Evolutionary conservation across 2,797 vertebrate genomes (phyloP).

Genomic region (Oreochromis mossambicus): DNA sequence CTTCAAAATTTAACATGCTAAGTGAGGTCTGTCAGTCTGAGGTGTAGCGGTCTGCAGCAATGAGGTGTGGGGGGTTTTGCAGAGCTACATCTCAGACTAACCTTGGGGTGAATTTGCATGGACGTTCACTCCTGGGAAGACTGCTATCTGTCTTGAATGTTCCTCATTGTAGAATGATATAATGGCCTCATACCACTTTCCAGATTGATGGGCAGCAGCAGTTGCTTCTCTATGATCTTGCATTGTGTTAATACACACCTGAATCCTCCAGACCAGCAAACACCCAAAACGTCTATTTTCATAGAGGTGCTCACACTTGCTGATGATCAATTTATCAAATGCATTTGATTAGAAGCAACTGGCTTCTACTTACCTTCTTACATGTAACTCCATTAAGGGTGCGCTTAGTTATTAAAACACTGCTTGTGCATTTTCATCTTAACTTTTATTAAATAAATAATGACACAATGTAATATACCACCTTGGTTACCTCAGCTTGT

Average conservation of each 20-base stretch:
- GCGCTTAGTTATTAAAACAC: background rate
- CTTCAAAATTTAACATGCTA: background rate
- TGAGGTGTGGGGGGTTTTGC: background rate
- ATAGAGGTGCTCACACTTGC: background rate
- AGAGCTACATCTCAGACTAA: background rate
- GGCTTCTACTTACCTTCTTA: background rate
- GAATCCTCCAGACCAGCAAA: background rate
- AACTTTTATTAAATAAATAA: background rate
- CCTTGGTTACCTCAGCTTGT: background rate
- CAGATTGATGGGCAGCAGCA: background rate
- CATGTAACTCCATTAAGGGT: background rate
- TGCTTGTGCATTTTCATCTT: background rate
- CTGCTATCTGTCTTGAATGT: background rate
- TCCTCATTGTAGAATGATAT: background rate
- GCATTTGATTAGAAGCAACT: background rate
- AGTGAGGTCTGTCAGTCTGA: background rate
- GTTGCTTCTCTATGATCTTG: background rate
- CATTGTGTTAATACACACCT: background rate
- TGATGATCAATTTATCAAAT: background rate
- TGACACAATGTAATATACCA: background rate
- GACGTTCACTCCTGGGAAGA: background rate
- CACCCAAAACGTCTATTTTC: background rate
- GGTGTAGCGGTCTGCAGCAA: background rate
- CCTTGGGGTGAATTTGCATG: background rate
- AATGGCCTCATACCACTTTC: background rate